Evolutionary conservation across 2,888 invertebrate species (phyloP).

Genomic region (Nezara viridula): DNA sequence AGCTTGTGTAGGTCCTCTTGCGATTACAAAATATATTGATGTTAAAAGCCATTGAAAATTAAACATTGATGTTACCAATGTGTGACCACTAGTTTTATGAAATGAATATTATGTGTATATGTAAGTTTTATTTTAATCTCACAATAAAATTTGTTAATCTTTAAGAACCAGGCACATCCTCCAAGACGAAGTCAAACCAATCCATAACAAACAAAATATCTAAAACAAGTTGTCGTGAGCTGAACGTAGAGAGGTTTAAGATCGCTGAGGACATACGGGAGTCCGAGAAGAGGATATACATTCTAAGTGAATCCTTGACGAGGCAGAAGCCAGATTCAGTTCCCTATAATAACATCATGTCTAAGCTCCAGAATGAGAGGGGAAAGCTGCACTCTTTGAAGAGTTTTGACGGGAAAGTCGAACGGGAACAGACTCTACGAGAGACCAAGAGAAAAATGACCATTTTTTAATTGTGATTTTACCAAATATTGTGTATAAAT

Average conservation of each 20-base stretch:
- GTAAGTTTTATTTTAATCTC: too few relatives aligned
- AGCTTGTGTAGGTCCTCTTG: too few relatives aligned
- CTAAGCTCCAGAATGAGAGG: constrained; percentile 75
- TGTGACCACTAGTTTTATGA: too few relatives aligned
- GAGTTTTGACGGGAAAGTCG: constrained; percentile 76
- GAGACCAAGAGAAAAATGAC: constrained; percentile 83
- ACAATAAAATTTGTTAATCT: background rate
- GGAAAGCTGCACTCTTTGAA: constrained; percentile 75
- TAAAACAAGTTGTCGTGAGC: constrained; percentile 70
- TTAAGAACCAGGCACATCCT: constrained; percentile 19
- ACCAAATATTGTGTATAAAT: background rate
- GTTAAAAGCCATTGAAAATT: too few relatives aligned
- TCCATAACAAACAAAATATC: constrained; percentile 42
- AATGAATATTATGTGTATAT: too few relatives aligned
- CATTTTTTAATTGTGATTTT: constrained; percentile 74
- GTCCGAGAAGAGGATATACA: constrained; percentile 77
- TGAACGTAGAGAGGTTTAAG: constrained; percentile 82
- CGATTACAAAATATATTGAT: too few relatives aligned
- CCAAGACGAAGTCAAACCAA: constrained; percentile 67
- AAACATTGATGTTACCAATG: too few relatives aligned
- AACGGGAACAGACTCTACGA: constrained; percentile 79
- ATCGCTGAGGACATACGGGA: constrained; percentile 80
- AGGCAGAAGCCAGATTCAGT: constrained; percentile 76
- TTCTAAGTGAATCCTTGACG: constrained; percentile 76
- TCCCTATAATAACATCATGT: constrained; percentile 75